Conservation (phyloP, 2,888 invertebrate genomes). For the Eremobia ochroleuca region DNA sequence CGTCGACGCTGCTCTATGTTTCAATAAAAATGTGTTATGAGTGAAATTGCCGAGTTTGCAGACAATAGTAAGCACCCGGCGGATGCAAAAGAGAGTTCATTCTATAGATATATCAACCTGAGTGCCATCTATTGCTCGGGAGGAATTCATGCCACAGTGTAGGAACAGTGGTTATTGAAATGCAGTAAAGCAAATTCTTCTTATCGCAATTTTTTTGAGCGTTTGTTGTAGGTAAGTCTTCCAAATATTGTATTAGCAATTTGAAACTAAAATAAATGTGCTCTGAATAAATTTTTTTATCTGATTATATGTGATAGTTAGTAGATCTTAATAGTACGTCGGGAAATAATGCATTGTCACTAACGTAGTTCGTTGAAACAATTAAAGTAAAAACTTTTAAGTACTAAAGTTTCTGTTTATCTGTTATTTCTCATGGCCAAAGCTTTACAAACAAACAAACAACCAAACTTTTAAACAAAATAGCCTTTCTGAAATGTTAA, state of each 20-base stretch:
- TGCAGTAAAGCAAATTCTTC: neutral
- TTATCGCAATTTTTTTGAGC: neutral
- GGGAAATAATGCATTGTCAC: neutral
- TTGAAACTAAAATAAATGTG: neutral
- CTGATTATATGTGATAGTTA: too few relatives aligned
- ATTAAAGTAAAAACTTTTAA: slow-evolving; percentile 2
- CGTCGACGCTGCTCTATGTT: neutral
- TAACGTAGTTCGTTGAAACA: too few relatives aligned
- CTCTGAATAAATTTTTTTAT: neutral
- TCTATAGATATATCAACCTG: slow-evolving; percentile 18
- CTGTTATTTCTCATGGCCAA: too few relatives aligned
- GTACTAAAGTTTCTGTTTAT: neutral
- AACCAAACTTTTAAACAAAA: too few relatives aligned
- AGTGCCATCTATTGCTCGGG: slow-evolving; percentile 16
- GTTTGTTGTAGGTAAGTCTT: too few relatives aligned
- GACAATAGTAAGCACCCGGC: slow-evolving; percentile 5
- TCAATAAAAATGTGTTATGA: neutral
- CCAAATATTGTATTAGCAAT: too few relatives aligned
- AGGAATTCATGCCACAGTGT: slow-evolving; percentile 15
- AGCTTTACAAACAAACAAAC: too few relatives aligned
- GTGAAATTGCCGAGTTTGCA: slow-evolving; percentile 12
- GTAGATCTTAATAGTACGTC: too few relatives aligned
- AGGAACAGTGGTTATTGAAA: neutral
- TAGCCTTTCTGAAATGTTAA: too few relatives aligned
- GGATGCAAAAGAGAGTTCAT: slow-evolving; percentile 27